Conservation (phyloP, 2,797 vertebrate genomes). For the Vipera ursinii region DNA sequence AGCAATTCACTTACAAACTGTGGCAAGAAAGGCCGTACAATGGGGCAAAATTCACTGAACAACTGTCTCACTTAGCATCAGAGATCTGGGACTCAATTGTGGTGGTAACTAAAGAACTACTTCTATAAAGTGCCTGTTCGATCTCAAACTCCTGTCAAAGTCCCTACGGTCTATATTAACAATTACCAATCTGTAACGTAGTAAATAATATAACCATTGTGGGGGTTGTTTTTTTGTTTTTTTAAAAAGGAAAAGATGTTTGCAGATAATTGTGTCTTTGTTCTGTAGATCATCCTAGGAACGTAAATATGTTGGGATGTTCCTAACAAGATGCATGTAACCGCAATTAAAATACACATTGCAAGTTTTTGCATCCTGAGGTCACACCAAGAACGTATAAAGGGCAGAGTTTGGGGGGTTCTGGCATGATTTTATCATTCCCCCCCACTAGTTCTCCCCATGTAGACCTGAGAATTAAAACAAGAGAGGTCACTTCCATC, state of each 20-base stretch:
- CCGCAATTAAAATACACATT: background rate
- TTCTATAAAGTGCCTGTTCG: background rate
- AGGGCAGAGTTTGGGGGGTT: no score
- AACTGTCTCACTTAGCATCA: background rate
- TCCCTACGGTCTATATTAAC: background rate
- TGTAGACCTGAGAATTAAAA: background rate
- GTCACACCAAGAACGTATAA: background rate
- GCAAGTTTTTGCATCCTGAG: background rate
- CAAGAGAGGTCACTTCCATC: background rate
- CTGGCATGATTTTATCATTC: background rate
- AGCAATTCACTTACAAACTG: background rate
- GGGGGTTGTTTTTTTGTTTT: background rate
- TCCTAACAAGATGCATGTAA: background rate
- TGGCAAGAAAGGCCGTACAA: background rate
- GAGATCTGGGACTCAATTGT: background rate
- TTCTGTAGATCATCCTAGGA: background rate
- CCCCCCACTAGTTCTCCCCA: accelerated
- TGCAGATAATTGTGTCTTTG: background rate
- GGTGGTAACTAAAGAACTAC: background rate
- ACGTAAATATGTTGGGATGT: background rate
- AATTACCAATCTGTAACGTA: background rate
- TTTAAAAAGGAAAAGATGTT: background rate
- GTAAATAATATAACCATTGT: background rate
- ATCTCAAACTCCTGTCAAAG: background rate
- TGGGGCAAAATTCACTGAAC: background rate